Evolutionary conservation across 2,888 invertebrate species (phyloP).

Genomic region (Nebria brevicollis): DNA sequence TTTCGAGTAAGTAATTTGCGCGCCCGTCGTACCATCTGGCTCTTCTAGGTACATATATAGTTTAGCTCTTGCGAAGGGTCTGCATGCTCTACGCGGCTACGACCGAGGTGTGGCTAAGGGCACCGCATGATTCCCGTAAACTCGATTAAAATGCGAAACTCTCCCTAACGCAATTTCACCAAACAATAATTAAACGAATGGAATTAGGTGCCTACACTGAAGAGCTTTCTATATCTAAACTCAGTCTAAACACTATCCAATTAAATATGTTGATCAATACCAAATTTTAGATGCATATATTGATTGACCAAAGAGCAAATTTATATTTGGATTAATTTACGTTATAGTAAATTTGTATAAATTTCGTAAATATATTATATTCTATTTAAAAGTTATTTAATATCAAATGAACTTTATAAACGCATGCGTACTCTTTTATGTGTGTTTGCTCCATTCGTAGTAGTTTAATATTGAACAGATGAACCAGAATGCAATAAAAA

Average conservation of each 20-base stretch:
- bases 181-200: constrained; percentile 43
- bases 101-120: constrained; percentile 31
- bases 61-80: background rate
- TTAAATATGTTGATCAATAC: no score
- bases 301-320: no score
- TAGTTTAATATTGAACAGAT: background rate
- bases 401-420: no score
- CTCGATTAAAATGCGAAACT: constrained; percentile 45
- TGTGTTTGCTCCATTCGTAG: background rate
- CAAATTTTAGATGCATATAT: no score
- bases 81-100: background rate
- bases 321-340: no score
- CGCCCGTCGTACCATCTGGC: background rate
- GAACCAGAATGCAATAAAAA: background rate
- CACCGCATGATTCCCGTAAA: constrained; percentile 36
- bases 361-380: no score
- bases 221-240: background rate
- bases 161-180: constrained; percentile 37
- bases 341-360: no score
- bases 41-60: background rate
- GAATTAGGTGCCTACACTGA: constrained; percentile 26
- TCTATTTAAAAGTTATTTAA: no score
- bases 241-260: background rate
- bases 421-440: no score
- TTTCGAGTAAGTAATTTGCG: constrained; percentile 1